Conservation (phyloP, 2,888 invertebrate genomes). For the Seira sanloemensis region DNA sequence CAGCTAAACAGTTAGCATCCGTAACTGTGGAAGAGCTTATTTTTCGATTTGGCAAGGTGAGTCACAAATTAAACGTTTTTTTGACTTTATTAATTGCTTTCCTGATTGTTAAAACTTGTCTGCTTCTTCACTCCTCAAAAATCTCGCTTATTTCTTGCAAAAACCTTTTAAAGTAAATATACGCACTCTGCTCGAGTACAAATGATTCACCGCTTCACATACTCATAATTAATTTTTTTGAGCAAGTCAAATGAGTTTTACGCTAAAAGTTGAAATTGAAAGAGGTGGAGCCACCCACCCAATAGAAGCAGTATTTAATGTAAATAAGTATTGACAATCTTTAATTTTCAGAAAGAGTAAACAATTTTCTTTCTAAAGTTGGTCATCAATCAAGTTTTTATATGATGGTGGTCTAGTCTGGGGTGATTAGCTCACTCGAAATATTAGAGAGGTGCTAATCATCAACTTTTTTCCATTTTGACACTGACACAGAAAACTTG, state of each 20-base stretch:
- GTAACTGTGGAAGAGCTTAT: constrained; percentile 16
- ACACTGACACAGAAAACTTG: background rate
- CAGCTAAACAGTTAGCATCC: background rate
- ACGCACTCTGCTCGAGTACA: too few relatives aligned
- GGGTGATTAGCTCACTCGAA: background rate
- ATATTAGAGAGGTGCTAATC: too few relatives aligned
- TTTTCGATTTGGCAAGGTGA: constrained; percentile 18
- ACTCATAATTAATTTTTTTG: background rate
- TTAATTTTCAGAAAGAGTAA: background rate
- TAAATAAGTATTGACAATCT: background rate
- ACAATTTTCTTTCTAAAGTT: constrained; percentile 3
- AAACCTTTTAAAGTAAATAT: background rate
- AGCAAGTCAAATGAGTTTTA: background rate
- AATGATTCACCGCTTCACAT: background rate
- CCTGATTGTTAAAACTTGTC: background rate
- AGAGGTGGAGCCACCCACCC: background rate
- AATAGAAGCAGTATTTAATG: too few relatives aligned
- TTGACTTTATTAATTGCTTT: background rate
- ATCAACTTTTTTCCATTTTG: background rate
- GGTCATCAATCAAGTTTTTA: constrained; percentile 23
- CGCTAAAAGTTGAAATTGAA: background rate
- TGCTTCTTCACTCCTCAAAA: background rate
- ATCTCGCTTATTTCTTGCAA: background rate
- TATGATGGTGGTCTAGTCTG: background rate
- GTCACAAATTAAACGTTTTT: constrained; percentile 18